Evolutionary conservation across 2,113 vertebrate genomes (phyloP).

Genomic region (Neomonachus schauinslandi): DNA sequence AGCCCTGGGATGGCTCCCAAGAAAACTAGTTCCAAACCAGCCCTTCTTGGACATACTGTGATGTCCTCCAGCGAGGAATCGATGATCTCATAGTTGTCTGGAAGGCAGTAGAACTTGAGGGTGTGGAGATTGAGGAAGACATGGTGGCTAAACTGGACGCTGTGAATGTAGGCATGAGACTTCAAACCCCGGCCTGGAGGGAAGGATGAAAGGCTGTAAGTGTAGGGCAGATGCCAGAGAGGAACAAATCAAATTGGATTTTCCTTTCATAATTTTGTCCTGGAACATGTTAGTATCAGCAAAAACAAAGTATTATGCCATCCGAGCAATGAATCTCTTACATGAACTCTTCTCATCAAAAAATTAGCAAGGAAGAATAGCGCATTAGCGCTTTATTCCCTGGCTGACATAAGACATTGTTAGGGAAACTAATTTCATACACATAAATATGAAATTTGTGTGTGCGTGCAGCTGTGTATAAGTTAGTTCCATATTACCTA

Average conservation of each 20-base stretch:
- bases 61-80: conserved; percentile 98
- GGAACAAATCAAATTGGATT: background rate
- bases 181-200: conserved; percentile 94
- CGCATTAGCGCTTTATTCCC: background rate
- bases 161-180: conserved; percentile 98
- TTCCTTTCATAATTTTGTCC: background rate
- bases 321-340: background rate
- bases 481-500: background rate
- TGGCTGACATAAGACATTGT: background rate
- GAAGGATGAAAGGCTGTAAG: background rate
- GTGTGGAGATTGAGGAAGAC: conserved; percentile 99
- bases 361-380: background rate
- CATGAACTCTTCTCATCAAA: conserved; percentile 1
- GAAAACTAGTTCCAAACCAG: accelerated
- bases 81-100: conserved; percentile 98
- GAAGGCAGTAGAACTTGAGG: conserved; percentile 98
- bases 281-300: background rate
- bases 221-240: background rate
- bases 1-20: background rate
- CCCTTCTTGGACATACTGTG: conserved; percentile 85
- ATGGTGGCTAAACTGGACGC: conserved; percentile 97
- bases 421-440: background rate
- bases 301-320: background rate
- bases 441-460: background rate
- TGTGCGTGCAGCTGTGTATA: background rate